Base-by-base conservation (phyloP, 2,888 invertebrate species). In the Drosophila rubida region DNA sequence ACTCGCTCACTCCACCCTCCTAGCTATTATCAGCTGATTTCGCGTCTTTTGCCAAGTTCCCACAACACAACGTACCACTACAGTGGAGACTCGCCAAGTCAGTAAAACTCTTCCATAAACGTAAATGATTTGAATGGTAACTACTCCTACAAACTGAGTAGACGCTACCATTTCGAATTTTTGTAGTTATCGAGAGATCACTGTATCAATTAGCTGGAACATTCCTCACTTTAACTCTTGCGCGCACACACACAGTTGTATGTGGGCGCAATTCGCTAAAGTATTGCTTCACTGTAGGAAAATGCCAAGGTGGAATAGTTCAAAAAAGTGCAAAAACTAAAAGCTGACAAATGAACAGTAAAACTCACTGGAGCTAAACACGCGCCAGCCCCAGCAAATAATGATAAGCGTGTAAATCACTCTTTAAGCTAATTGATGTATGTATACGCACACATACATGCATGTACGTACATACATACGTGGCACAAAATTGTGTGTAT, bases 351-450 rank as follows among this genome's bases (percentile, higher is more conserved):
- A 59, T 64, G 48, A 49, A 55, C 61, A 65, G 50, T 48, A 44
- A 67, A 72, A 64, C 50, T 69, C 54, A 64, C 44, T 60, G 55
- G 58, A 68, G 63, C 58, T 54, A 79, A 79, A 74, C 88, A 82
- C 86, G 86, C 86, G 83, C 83, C 73, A 69, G 50, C 60, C 61
- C 64, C 78, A 74, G 46, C 59, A 45, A 42, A 32, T 44, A 19
- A 46, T 66, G 87, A 80, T 86, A 80, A 83, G 71, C 78, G 61
- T 42, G 35, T 54, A 69, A 77, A 78, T 80, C 73, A 77, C 65
- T 73, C 68, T 68, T 73, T 67, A 37, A 62, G 27, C 50, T 60
- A 59, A 67, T 63, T 77, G 55, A 67, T 67, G 48, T 48, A 37
- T 19, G 44, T 35, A 46, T 16, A 11, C 25, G 7, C 25, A 50